Evolutionary conservation across 2,888 invertebrate genomes (phyloP).

Genomic region (Cynaeus angustus): DNA sequence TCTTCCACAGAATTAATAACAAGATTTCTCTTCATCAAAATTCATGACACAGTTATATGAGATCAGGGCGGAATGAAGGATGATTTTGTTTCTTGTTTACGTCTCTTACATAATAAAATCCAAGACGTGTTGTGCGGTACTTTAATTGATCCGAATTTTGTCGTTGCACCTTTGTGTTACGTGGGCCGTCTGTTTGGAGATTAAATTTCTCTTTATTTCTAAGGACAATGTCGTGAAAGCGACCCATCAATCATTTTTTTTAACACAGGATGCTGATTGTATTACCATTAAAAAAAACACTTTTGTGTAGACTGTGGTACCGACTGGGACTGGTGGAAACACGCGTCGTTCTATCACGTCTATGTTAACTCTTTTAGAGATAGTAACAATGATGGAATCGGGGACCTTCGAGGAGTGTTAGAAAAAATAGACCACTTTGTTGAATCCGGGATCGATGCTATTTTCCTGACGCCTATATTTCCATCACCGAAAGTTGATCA

Average conservation of each 20-base stretch:
- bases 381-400: slow-evolving; percentile 87
- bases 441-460: slow-evolving; percentile 81
- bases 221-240: slow-evolving; percentile 7
- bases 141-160: background rate
- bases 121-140: background rate
- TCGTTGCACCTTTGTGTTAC: slow-evolving; percentile 28
- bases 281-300: background rate
- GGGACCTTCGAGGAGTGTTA: slow-evolving; percentile 83
- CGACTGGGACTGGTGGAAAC: slow-evolving; percentile 86
- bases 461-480: slow-evolving; percentile 91
- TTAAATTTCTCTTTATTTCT: slow-evolving; percentile 39
- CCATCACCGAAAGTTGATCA: slow-evolving; percentile 89
- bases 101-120: background rate
- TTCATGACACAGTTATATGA: slow-evolving; percentile 40
- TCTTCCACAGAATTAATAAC: slow-evolving; percentile 41
- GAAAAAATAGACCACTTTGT: slow-evolving; percentile 62
- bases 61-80: slow-evolving; percentile 17
- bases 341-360: slow-evolving; percentile 87
- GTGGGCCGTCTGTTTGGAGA: slow-evolving; percentile 47
- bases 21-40: slow-evolving; percentile 36
- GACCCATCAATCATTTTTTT: background rate
- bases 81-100: slow-evolving; percentile 30
- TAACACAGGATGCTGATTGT: no score
- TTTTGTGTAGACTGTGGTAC: background rate
- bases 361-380: slow-evolving; percentile 91